Base-by-base conservation (phyloP, 2,113 vertebrate species). In the Butastur rufipennis region DNA sequence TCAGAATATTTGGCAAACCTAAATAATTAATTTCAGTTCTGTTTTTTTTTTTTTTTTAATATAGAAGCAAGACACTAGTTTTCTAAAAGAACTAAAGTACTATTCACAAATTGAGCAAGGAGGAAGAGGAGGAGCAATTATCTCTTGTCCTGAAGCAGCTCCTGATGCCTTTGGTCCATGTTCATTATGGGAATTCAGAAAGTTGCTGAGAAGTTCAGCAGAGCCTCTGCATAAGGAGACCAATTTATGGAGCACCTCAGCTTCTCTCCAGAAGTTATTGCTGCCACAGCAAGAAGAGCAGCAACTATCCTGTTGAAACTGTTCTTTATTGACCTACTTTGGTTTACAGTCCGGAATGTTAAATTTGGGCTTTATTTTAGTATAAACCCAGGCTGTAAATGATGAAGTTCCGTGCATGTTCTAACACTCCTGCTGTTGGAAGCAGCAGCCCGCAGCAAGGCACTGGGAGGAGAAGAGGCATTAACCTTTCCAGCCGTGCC, bases 1-100 rank as follows among this genome's bases (percentile, higher is more conserved):
- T 91, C 88, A 93, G 38, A 88, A 73, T 96, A 92, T 97, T 97
- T 97, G 90, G 55, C 4, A 16, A 95, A 83, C n/a, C 15, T 88
- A 88, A 95, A 93, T 90, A 95, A 97, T 94, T 96, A 67, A 95
- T 96, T 75, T 91, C 38, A 26, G 25, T 70, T 63, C 50, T 36
- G 7, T 4, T 73, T 45, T 13, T 22, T 22, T 47, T 36, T 27
- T 15, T 29, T 43, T 25, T 12, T 18, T 26, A 22, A 61, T 62
- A 75, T 32, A 47, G n/a, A 55, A 82, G 43, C 10, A 55, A 59
- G 40, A 47, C 9, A 16, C 5, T 77, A 20, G 12, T 79, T 92
- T 72, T 29, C 45, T 68, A n/a, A 61, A 68, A 68, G 34, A 59
- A 29, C n/a, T 52, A 5, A 62, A 47, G 16, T 31, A 45, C 20